These are phyloP conservation scores for Gymnopithys bicolor DNA, from an alignment of 2,797 vertebrate species.

Conservation along the genomic window DNA sequence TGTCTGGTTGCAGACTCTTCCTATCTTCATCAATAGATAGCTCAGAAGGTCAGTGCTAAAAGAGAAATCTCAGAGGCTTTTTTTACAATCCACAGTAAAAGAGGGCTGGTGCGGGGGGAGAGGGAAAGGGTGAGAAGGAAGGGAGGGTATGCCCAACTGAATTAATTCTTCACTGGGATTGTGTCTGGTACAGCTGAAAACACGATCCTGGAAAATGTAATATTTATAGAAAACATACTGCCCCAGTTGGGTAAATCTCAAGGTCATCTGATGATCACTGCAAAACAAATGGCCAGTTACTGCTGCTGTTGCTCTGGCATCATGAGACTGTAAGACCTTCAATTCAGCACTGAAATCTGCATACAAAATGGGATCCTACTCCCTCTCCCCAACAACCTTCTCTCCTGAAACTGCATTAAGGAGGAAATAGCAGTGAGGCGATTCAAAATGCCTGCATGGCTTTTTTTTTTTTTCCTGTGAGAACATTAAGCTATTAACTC, in stretches of 20 bases:
- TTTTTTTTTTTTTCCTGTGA: neutral
- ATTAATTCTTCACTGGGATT: constrained; percentile 7
- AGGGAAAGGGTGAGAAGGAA: neutral
- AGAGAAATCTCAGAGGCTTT: neutral
- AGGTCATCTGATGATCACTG: constrained; percentile 25
- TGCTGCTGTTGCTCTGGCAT: neutral
- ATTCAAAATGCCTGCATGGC: constrained; percentile 22
- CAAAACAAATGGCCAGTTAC: neutral
- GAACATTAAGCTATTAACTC: constrained; percentile 51
- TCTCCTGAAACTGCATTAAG: constrained; percentile 2
- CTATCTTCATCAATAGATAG: constrained; percentile 47
- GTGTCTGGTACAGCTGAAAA: constrained; percentile 40
- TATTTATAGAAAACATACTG: constrained; percentile 38
- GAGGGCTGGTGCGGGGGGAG: neutral
- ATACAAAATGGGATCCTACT: constrained; percentile 14
- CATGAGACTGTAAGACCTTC: neutral
- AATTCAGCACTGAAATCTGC: constrained; percentile 16
- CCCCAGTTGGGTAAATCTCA: constrained; percentile 23
- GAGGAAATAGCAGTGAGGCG: neutral
- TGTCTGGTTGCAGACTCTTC: constrained; percentile 53
- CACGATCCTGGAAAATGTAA: neutral
- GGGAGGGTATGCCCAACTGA: neutral
- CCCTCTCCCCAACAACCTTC: constrained; percentile 24
- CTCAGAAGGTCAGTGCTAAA: constrained; percentile 53
- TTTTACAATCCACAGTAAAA: neutral